phyloP scores from a whole-genome alignment of 2,113 vertebrate genomes.

The Nesoenas mayeri region DNA sequence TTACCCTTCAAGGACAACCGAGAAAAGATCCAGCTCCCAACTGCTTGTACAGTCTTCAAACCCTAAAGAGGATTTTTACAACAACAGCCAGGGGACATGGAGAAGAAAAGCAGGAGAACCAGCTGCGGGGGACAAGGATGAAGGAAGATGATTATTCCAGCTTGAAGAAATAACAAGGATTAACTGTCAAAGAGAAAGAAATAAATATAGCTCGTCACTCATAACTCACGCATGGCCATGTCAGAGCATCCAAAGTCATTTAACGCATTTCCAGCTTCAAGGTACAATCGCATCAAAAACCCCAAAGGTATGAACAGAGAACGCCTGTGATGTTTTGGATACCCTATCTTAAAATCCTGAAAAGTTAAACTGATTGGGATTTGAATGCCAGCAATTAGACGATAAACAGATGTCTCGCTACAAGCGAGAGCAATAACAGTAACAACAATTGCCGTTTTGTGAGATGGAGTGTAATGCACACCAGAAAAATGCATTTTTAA shows the following conservation, averaged over 20 bases:
- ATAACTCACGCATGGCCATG: neutral
- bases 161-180: neutral
- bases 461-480: neutral
- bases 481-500: neutral
- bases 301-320: accelerated
- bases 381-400: neutral
- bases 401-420: neutral
- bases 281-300: neutral
- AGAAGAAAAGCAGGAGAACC: neutral
- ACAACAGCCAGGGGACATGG: neutral
- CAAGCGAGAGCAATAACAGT: neutral
- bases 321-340: neutral
- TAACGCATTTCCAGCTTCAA: neutral
- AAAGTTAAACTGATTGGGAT: neutral
- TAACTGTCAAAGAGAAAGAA: neutral
- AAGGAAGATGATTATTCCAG: neutral
- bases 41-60: neutral
- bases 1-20: neutral
- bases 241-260: neutral
- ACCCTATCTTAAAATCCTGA: neutral
- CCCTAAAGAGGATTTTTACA: neutral
- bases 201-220: neutral
- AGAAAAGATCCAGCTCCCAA: neutral
- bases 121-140: neutral
- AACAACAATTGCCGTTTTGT: constrained; percentile 13